Evolutionary conservation across 2,113 vertebrate genomes (phyloP), one percentile per base, ranked within the genome.

Genomic region (Heterotis niloticus): DNA sequence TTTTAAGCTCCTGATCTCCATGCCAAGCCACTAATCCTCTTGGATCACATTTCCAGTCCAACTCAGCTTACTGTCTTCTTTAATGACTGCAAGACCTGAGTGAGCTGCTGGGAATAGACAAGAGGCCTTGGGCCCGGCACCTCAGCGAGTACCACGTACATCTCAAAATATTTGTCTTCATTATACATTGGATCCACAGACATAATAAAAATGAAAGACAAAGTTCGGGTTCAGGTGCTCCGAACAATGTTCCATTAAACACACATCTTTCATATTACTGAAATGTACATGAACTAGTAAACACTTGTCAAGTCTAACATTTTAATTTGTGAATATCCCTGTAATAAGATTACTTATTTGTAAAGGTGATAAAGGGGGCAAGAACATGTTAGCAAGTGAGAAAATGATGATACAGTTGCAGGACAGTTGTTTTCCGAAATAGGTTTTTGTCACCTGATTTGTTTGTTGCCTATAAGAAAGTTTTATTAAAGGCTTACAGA

Each of bases 1-100:
- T 76, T 67, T 81, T 77, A 7, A 74, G 54, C 52, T 71, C 76
- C 54, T 79, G 52, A 80, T 64, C 73, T 70, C 79, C 72, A 64
- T 82, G 78, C 77, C 87, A 84, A 87, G 85, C 74, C 66, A 73
- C 82, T 90, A 91, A 90, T 90, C 89, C 87, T 83, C 73, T 57
- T 77, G 86, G 87, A 91, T 91, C 87, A 88, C 85, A 82, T 78
- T 70, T 87, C 23, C 70, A 71, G 81, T 84, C 85, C 86, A 82
- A 81, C 70, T 85, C 70, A 83, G 85, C 85, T 90, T 88, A 90
- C 76, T 87, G 88, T 89, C 88, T 69, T 60, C 67, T 85, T 84
- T 87, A 89, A 90, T 91, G 86, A 89, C 75, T 57, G 64, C 78
- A 80, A 78, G 77, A 79, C 34, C 69, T 73, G 79, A 54, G 80